Base-by-base conservation (phyloP, 2,797 vertebrate genomes). In the Molossus molossus region DNA sequence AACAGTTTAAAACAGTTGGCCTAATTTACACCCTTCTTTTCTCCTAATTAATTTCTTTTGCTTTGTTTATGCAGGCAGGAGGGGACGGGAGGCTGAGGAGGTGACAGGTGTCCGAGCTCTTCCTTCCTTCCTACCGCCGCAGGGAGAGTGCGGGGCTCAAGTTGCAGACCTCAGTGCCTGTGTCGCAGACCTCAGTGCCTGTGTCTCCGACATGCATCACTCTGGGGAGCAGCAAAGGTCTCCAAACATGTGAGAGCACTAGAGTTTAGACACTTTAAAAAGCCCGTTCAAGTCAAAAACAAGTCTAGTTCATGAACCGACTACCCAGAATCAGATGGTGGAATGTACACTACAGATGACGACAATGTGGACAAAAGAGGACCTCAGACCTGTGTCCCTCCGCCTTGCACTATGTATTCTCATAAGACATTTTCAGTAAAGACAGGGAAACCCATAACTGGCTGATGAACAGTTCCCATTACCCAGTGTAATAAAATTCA, bases 41-140 rank as follows among this genome's bases (percentile, higher is more conserved):
- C 29, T 50, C 72, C 50, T 72, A 83, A 75, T 40, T 87, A 9
- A 90, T 67, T 85, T 10, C 6, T 90, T 92, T 87, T 33, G 4
- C 8, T 87, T 91, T 95, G 23, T 25, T 93, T 86, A 60, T 77
- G 76, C 53, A n/a, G 45, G 37, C 50, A 50, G 8, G 67, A 23
- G 11, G 13, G 12, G 29, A 9, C 21, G 48, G 17, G 21, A 18
- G 6, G n/a, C 13, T 40, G 6, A 80, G 1, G 9, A 29, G 55
- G 7, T 69, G 62, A 58, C 48, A 57, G 17, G 55, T 29, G 1
- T 21, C 14, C 23, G 76, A 88, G 11, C 1, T n/a, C 21, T 83
- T 86, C 40, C 0, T 85, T 13, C 20, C 20, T 11, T 86, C 55
- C 81, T 13, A 64, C n/a, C 33, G 58, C 20, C n/a, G 57, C 50